These are phyloP conservation scores for Halcyon smyrnensis DNA, from an alignment of 2,797 vertebrate species.

Conservation along the genomic window DNA sequence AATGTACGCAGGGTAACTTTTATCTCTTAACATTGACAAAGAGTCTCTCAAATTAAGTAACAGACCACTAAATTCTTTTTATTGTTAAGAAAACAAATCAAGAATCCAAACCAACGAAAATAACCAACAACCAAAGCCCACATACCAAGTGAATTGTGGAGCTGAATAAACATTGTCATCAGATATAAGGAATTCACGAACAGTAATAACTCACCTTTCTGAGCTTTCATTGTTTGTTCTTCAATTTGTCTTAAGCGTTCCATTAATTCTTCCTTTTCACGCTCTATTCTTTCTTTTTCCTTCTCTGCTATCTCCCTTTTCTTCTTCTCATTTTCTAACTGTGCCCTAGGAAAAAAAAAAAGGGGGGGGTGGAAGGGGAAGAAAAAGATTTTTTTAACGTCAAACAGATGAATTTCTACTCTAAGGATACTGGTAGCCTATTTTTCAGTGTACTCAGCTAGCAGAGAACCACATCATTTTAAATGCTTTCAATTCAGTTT, in stretches of 20 bases:
- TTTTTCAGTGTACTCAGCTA: neutral
- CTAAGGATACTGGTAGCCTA: neutral
- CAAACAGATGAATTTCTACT: neutral
- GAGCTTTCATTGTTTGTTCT: constrained; percentile 93
- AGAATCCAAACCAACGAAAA: neutral
- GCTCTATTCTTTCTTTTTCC: constrained; percentile 95
- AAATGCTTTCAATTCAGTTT: neutral
- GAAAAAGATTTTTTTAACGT: neutral
- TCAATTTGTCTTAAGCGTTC: constrained; percentile 93
- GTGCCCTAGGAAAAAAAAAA: constrained; percentile 83
- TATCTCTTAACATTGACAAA: neutral
- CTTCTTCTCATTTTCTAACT: constrained; percentile 97
- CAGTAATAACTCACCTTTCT: constrained; percentile 86
- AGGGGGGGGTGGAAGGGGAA: too few relatives aligned
- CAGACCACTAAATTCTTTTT: neutral
- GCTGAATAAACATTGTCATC: neutral
- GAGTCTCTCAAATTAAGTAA: neutral
- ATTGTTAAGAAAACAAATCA: neutral
- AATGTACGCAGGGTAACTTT: rapidly evolving
- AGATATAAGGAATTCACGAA: neutral
- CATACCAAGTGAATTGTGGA: neutral
- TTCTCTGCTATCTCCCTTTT: constrained; percentile 95
- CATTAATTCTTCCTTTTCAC: constrained; percentile 96
- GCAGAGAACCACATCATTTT: neutral
- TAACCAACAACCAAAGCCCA: neutral